Conservation (phyloP, 1,140 invertebrate species). For the Halesus radiatus region DNA sequence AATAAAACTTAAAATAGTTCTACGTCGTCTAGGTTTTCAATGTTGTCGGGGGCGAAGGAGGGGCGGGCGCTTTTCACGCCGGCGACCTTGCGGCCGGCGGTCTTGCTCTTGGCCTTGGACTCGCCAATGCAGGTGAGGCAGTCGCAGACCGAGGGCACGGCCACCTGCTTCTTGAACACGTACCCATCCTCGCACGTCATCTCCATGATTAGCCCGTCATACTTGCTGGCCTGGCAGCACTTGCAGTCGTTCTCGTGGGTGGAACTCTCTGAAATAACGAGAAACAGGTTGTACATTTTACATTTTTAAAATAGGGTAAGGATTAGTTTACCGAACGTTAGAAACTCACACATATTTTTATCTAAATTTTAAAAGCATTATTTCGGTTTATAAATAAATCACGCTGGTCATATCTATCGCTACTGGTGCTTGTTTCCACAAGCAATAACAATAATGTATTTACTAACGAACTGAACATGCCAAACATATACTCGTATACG, state of each 20-base stretch:
- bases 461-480: too few species aligned
- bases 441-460: too few species aligned
- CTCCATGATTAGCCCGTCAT: conserved; percentile 63
- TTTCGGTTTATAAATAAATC: too few species aligned
- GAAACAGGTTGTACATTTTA: too few species aligned
- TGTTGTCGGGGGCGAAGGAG: conserved; percentile 44
- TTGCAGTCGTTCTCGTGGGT: conserved; percentile 70
- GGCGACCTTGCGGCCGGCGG: conserved; percentile 36
- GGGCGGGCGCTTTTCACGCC: conserved; percentile 48
- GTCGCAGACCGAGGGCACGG: conserved; percentile 69
- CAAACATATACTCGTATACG: too few species aligned
- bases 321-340: too few species aligned
- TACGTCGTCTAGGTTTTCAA: conserved; percentile 43
- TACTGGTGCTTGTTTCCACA: too few species aligned
- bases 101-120: conserved; percentile 32
- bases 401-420: too few species aligned
- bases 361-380: too few species aligned
- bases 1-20: conserved; percentile 35
- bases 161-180: conserved; percentile 66
- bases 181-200: conserved; percentile 72
- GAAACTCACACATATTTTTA: too few species aligned
- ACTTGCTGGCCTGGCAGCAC: conserved; percentile 73
- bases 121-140: conserved; percentile 69
- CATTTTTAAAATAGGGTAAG: too few species aligned
- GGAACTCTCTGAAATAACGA: conserved; percentile 66